phyloP scores from a whole-genome alignment of 53 echinoderm and acorn worm species.

The Luidia sarsii region DNA sequence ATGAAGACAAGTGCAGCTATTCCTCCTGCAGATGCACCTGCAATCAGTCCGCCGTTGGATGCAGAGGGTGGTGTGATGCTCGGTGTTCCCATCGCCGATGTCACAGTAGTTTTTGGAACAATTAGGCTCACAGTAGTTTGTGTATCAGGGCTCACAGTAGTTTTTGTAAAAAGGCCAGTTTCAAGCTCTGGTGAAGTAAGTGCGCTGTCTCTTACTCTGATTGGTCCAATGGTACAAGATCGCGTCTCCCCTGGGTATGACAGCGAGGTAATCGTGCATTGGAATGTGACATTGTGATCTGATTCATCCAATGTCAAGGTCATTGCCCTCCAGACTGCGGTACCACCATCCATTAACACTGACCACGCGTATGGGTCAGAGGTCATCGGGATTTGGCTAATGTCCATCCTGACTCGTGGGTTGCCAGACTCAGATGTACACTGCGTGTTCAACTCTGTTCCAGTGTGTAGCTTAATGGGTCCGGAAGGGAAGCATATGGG shows the following conservation, averaged over 20 bases:
- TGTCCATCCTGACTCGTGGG: neutral
- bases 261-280: neutral
- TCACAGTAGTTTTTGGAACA: no score
- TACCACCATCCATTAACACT: no score
- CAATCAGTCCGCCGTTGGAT: neutral
- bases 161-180: no score
- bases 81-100: no score
- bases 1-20: constrained; percentile 11
- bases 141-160: no score
- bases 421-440: constrained; percentile 17
- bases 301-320: neutral
- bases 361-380: neutral
- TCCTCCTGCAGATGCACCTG: constrained; percentile 23
- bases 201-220: neutral
- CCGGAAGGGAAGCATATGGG: constrained; percentile 16
- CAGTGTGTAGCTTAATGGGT: constrained; percentile 9
- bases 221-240: constrained; percentile 25
- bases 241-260: neutral
- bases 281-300: constrained; percentile 1
- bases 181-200: no score
- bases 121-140: no score
- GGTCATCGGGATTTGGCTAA: neutral
- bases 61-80: no score
- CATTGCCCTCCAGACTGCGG: neutral
- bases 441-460: neutral